Evolutionary conservation across 2,113 vertebrate species (phyloP).

Genomic region (Cephalophus harveyi): DNA sequence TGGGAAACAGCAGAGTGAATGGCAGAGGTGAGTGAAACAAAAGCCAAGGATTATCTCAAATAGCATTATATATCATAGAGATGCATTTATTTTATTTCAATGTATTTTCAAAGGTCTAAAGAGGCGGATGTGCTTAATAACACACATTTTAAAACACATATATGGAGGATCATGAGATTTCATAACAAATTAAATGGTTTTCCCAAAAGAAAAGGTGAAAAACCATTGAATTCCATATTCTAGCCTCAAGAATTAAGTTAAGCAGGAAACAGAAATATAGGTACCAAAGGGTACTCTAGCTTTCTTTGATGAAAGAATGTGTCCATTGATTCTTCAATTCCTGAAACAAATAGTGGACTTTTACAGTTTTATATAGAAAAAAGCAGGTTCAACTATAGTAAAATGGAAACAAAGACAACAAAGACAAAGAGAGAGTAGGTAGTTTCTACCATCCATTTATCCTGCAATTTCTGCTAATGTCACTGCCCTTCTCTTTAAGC

Average conservation of each 20-base stretch:
- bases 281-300: not conserved
- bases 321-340: not conserved
- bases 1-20: not conserved
- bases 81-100: not conserved
- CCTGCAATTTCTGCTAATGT: not conserved
- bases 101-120: not conserved
- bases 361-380: not conserved
- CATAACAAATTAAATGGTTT: not conserved
- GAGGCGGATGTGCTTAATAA: not conserved
- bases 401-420: not conserved
- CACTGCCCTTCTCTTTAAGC: not conserved
- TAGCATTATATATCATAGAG: not conserved
- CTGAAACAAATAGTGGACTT: not conserved
- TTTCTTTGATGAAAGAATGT: not conserved
- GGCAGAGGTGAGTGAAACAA: not conserved
- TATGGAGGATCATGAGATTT: not conserved
- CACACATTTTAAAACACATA: not conserved
- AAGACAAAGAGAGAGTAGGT: not conserved
- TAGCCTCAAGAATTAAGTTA: not conserved
- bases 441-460: not conserved
- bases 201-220: not conserved
- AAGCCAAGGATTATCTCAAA: not conserved
- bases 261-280: not conserved
- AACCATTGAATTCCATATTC: not conserved
- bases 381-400: not conserved